Conservation (phyloP, 2,797 vertebrate species). For the Coregonus ussuriensis region DNA sequence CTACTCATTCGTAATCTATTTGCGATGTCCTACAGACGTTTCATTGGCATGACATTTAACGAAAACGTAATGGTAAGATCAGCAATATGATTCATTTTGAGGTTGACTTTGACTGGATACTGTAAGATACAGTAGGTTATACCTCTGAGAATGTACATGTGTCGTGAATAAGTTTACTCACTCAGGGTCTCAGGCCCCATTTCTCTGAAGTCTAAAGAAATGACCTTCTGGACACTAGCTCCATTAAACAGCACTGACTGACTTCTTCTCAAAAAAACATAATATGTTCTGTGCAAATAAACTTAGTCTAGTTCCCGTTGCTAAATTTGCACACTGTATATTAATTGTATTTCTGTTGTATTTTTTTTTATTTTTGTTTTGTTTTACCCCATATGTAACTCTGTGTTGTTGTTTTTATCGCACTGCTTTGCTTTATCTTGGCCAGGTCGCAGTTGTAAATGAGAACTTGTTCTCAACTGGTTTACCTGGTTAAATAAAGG, state of each 20-base stretch:
- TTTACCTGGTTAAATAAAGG: no score
- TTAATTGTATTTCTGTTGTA: no score
- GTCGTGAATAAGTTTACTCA: slow-evolving; percentile 15
- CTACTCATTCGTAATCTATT: slow-evolving; percentile 71
- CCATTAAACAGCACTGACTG: slow-evolving; percentile 37
- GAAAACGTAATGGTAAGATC: slow-evolving; percentile 61
- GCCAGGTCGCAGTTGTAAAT: no score
- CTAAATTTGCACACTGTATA: no score
- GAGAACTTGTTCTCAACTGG: no score
- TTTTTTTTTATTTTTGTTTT: no score
- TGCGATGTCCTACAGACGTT: slow-evolving; percentile 67
- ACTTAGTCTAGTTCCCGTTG: slow-evolving; percentile 7
- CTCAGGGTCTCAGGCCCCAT: slow-evolving; percentile 46
- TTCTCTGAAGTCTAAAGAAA: slow-evolving; percentile 47
- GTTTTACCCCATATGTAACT: no score
- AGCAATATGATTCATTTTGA: slow-evolving; percentile 53
- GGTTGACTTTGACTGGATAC: slow-evolving; percentile 51
- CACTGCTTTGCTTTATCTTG: no score
- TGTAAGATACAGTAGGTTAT: neutral
- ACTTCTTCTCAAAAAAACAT: slow-evolving; percentile 25
- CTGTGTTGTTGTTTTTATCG: no score
- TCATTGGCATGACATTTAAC: slow-evolving; percentile 74
- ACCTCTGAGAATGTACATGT: slow-evolving; percentile 15
- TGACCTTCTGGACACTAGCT: slow-evolving; percentile 44
- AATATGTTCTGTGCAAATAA: slow-evolving; percentile 20